These are phyloP conservation scores for Nycticebus coucang DNA, from an alignment of 2,113 vertebrate genomes.

Conservation along the genomic window DNA sequence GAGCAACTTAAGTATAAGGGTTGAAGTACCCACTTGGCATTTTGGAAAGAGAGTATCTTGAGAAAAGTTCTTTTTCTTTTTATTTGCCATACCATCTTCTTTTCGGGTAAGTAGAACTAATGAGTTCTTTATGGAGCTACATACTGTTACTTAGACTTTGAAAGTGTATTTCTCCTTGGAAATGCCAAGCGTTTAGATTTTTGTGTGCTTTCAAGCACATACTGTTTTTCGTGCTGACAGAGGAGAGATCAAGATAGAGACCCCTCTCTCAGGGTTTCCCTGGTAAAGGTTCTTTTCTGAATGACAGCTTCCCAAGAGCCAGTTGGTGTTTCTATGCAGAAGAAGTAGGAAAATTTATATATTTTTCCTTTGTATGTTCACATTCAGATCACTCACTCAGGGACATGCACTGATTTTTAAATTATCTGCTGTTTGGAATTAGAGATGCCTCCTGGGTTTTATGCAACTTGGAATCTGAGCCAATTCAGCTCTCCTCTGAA, in stretches of 20 bases:
- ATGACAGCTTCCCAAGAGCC: background rate
- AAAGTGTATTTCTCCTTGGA: constrained; percentile 61
- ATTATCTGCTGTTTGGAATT: constrained; percentile 68
- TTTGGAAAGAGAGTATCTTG: constrained; percentile 45
- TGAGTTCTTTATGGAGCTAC: constrained; percentile 59
- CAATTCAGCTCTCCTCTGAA: constrained; percentile 65
- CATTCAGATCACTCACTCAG: constrained; percentile 73
- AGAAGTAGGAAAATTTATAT: constrained; percentile 42
- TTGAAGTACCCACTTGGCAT: constrained; percentile 38
- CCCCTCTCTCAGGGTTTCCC: background rate
- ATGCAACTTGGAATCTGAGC: constrained; percentile 65
- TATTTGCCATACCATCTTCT: constrained; percentile 57
- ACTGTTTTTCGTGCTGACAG: constrained; percentile 13
- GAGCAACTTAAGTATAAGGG: constrained; percentile 15
- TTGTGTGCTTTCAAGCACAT: background rate
- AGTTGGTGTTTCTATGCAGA: constrained; percentile 35
- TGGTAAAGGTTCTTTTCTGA: constrained; percentile 11
- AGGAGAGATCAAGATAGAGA: constrained; percentile 52
- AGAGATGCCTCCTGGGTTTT: constrained; percentile 68
- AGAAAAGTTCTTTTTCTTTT: constrained; percentile 58
- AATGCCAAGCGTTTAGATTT: constrained; percentile 30
- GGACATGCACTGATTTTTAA: constrained; percentile 70
- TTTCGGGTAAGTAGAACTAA: constrained; percentile 53
- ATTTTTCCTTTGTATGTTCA: constrained; percentile 51
- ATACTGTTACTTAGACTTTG: constrained; percentile 53